Base-by-base conservation (phyloP, 2,797 vertebrate species). In the Serranus cabrilla region DNA sequence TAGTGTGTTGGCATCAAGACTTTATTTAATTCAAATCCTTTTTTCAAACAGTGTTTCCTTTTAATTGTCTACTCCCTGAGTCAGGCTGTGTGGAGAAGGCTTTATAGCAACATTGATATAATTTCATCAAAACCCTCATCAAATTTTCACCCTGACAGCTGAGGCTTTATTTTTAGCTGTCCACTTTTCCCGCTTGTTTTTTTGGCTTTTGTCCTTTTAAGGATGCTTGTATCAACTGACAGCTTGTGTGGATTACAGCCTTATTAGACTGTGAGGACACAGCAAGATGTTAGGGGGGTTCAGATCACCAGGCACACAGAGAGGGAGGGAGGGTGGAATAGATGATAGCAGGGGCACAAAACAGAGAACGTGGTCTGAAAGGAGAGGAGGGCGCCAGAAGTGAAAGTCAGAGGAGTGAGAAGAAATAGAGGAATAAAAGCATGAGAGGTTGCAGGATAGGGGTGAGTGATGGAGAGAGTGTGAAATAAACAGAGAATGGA, bases 211-310 rank as follows among this genome's bases (percentile, higher is more conserved):
- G 90, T 94, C 91, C 91, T 93, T 93, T 89, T 93, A 94, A 92
- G 92, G 92, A 94, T 83, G 92, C 92, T 93, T 95, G 95, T 95
- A 95, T 95, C 94, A 95, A 95, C 93, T 95, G 94, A 95, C 95
- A 95, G 95, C 94, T 96, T 95, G 95, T 95, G 94, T 93, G 95
- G 95, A 95, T 95, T 95, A 95, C 87, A 82, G 91, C 93, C 93
- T 95, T 95, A 94, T 96, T 95, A 95, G 92, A 94, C 90, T 90
- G 91, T 87, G 91, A 95, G 92, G 92, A 95, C 92, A 94, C 93
- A 80, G 93, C 95, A 96, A 95, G 93, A 95, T 95, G 94, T 94
- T 94, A 84, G 88, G 94, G 90, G 93, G 90, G 91, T 93, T 94
- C 88, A 92, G 87, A 93, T 93, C 90, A 91, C 87, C 85, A 90